A percentile compares a stretch with the other conserved stretches of the same genome.
Conservation (phyloP, 2,113 vertebrate species). For the Microtus montanus region DNA sequence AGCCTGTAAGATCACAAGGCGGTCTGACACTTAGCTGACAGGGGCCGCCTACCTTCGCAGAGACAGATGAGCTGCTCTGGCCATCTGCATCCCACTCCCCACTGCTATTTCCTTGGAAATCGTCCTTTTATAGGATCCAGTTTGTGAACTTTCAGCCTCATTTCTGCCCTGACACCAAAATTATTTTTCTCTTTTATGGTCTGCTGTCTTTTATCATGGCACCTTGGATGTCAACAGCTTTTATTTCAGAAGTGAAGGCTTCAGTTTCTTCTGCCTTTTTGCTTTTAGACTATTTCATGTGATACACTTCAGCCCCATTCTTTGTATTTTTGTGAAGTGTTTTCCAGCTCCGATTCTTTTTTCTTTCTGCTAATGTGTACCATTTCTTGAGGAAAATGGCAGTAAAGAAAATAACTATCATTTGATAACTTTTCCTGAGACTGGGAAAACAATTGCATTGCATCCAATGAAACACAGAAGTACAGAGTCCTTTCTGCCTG, state of each 20-base stretch:
- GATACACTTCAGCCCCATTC: conserved; percentile 49
- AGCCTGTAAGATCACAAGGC: conserved; percentile 19
- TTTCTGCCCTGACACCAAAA: conserved; percentile 14
- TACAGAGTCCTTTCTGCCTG: conserved; percentile 45
- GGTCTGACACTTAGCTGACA: not conserved
- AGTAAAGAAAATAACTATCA: conserved; percentile 64
- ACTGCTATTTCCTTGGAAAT: conserved; percentile 45
- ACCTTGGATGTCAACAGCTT: conserved; percentile 56
- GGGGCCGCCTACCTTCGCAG: conserved; percentile 43
- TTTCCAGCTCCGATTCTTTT: conserved; percentile 75
- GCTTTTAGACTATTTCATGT: conserved; percentile 45
- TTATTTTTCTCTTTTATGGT: conserved; percentile 70
- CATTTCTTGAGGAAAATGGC: conserved; percentile 2
- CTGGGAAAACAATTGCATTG: conserved; percentile 62
- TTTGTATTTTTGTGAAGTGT: conserved; percentile 76
- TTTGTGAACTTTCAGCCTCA: conserved; percentile 32
- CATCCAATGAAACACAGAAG: conserved; percentile 57
- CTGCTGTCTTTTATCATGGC: conserved; percentile 27
- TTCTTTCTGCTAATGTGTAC: conserved; percentile 75
- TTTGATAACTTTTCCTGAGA: conserved; percentile 66
- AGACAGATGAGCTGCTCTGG: conserved; percentile 21
- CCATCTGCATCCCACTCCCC: not conserved
- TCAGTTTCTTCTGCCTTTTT: not conserved
- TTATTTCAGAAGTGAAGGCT: conserved; percentile 36
- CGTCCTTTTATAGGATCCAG: conserved; percentile 43